Evolutionary conservation across 2,888 invertebrate species (phyloP), one percentile per base, ranked within the genome.

Genomic region (Platerodrilus igneus): DNA sequence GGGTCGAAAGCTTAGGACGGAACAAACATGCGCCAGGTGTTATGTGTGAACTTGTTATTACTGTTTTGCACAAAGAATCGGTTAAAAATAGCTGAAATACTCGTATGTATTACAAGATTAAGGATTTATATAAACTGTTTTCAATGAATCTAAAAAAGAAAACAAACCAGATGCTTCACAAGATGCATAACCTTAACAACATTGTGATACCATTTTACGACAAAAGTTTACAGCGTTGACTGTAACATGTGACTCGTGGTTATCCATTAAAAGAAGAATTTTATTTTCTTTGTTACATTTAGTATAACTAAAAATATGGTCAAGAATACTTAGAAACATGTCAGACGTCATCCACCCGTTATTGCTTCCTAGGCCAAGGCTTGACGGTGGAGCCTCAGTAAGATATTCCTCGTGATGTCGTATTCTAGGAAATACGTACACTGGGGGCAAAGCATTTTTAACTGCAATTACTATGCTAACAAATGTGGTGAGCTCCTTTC

Each of bases 151-250:
- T n/a, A n/a, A n/a, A n/a, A n/a, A n/a, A n/a, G n/a, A n/a, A n/a
- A n/a, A n/a, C n/a, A n/a, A n/a, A n/a, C n/a, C n/a, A n/a, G n/a
- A n/a, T n/a, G n/a, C n/a, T n/a, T n/a, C n/a, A n/a, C n/a, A n/a
- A n/a, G n/a, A n/a, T n/a, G n/a, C n/a, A n/a, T n/a, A n/a, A n/a
- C n/a, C n/a, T n/a, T n/a, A n/a, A 55, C 11, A 62, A 34, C 37
- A 60, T 30, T 13, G 58, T 40, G 26, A 66, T 52, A 5, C 60
- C 60, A 48, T 59, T 53, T 27, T 55, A 55, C 42, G 53, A 54
- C 54, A 53, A 53, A 50, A 48, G 39, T 54, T 28, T 18, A 64
- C 42, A 33, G 49, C 49, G 25, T 48, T 47, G 14, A 60, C 36
- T 7, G 51, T 45, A 15, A 53, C 35, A 37, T 59, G 60, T 10